Conservation (phyloP, 2,888 invertebrate species). For the Tethea ocularis region DNA sequence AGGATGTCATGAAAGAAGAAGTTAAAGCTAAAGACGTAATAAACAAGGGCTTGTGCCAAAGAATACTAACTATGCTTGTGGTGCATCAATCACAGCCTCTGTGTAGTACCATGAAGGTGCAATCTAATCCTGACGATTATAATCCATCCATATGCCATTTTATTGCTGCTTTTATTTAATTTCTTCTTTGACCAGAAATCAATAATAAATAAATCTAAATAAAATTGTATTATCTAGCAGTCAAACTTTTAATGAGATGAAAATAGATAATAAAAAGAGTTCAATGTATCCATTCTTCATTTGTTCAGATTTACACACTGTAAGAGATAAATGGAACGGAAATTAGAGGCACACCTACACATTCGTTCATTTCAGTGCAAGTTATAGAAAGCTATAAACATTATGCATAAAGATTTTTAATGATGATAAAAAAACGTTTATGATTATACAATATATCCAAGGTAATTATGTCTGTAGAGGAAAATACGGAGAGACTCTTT, state of each 20-base stretch:
- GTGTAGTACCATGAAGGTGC: not conserved
- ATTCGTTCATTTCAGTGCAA: conserved; percentile 4
- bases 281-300: conserved; percentile 47
- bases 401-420: not conserved
- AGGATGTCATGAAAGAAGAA: no score
- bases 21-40: no score
- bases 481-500: not conserved
- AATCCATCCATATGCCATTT: not conserved
- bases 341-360: conserved; percentile 58
- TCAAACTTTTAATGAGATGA: conserved; percentile 10
- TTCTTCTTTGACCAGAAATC: not conserved
- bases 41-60: no score
- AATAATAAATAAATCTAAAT: not conserved
- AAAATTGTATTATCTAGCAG: conserved; percentile 10
- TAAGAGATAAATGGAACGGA: conserved; percentile 59
- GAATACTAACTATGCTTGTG: no score
- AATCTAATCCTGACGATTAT: not conserved
- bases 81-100: no score
- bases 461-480: not conserved
- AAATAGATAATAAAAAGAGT: conserved; percentile 36
- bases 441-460: not conserved
- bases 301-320: conserved; percentile 47
- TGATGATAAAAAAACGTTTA: not conserved
- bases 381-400: not conserved
- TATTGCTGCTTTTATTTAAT: no score